Conservation (phyloP, 2,888 invertebrate genomes). For the Ochlodes sylvanus region DNA sequence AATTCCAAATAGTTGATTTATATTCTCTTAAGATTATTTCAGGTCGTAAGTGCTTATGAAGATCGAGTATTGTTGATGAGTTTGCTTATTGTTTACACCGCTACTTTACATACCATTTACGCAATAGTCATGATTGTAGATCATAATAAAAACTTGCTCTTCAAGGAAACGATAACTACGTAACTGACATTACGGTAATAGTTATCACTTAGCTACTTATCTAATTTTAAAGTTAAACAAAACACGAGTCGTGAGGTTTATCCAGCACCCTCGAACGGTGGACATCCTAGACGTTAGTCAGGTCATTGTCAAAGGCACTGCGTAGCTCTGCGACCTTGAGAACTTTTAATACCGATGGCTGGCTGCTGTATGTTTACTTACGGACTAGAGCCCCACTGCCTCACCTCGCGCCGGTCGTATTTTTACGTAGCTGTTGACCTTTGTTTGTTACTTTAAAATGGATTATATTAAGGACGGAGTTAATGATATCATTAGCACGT, state of each 20-base stretch:
- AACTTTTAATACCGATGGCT: slow-evolving; percentile 21
- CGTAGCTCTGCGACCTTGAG: slow-evolving; percentile 27
- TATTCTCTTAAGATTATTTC: no score
- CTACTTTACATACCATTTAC: no score
- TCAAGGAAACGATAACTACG: background rate
- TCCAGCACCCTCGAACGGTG: background rate
- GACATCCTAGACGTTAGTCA: slow-evolving; percentile 12
- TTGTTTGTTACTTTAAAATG: slow-evolving; percentile 25
- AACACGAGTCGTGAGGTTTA: background rate
- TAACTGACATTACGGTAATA: background rate
- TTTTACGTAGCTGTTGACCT: slow-evolving; percentile 25
- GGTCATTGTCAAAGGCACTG: slow-evolving; percentile 31
- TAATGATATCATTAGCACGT: slow-evolving; percentile 3
- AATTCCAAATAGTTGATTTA: no score
- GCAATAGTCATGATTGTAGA: background rate
- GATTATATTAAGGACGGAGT: slow-evolving; percentile 15
- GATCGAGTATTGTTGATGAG: background rate
- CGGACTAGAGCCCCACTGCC: slow-evolving; percentile 18
- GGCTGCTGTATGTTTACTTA: slow-evolving; percentile 10
- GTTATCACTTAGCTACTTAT: background rate
- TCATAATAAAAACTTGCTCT: background rate
- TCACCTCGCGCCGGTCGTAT: slow-evolving; percentile 1
- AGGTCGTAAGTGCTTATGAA: no score
- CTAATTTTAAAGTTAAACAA: background rate
- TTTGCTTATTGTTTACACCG: background rate